Evolutionary conservation across 2,888 invertebrate species (phyloP).

Genomic region (Rotaria magnacalcarata): DNA sequence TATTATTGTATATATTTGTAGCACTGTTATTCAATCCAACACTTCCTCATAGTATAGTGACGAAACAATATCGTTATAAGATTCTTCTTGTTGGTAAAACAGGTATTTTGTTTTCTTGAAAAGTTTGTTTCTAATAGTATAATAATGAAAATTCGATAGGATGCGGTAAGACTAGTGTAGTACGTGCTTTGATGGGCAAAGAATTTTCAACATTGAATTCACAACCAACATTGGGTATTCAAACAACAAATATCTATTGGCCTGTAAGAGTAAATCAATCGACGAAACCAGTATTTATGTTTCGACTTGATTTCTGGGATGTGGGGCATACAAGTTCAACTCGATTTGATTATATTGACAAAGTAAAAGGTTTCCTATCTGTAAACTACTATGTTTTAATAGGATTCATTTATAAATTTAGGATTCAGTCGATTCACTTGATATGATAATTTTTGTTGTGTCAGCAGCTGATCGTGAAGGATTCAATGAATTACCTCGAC

Average conservation of each 20-base stretch:
- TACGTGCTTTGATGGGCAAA: conserved; percentile 8
- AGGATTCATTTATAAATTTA: background rate
- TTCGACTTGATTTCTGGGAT: conserved; percentile 27
- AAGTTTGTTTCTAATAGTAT: background rate
- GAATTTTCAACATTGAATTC: background rate
- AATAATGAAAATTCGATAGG: background rate
- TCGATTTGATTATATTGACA: conserved; percentile 20
- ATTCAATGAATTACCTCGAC: background rate
- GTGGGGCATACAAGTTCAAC: background rate
- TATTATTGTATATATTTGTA: background rate
- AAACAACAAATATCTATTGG: conserved; percentile 27
- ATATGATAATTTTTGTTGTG: background rate
- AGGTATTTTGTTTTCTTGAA: background rate
- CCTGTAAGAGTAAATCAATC: conserved; percentile 23
- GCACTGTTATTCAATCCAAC: background rate
- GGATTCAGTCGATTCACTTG: background rate
- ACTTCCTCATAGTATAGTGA: background rate
- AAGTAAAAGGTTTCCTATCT: background rate
- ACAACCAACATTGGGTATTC: conserved; percentile 15
- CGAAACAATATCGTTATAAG: conserved; percentile 27
- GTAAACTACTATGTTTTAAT: background rate
- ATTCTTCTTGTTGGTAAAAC: conserved; percentile 21
- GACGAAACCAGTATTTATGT: background rate
- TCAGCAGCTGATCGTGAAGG: conserved; percentile 30
- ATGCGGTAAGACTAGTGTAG: background rate